Base-by-base conservation (phyloP, 2,113 vertebrate genomes). In the Charina bottae region DNA sequence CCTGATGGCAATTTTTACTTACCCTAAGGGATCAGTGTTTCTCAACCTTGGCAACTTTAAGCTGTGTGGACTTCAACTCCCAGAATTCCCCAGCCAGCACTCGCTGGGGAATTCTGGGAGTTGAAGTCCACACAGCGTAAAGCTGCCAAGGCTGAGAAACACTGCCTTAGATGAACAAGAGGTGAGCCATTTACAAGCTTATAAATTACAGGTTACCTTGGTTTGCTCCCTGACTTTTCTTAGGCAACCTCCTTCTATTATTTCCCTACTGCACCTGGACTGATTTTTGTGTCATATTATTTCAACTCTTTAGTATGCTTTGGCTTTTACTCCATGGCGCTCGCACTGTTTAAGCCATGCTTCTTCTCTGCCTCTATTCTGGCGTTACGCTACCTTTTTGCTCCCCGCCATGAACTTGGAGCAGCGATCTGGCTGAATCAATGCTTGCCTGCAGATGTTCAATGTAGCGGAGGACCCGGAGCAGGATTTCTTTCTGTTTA, bases 401-500 rank as follows among this genome's bases (percentile, higher is more conserved):
- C 1, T 55, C 91, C 28, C 24, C 56, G 28, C 13, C 10, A 46
- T 83, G 88, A 53, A 86, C 17, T 15, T 28, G 64, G 37, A 97
- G 94, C 62, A 95, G 54, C 2, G 96, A 68, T 89, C 87, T 94
- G 93, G 88, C 87, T 33, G 86, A 94, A 37, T 92, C 28, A 9
- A 96, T 95, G 92, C 46, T 93, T 21, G 85, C 91, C 91, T 97
- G 96, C 19, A 97, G 94, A 87, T 96, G 93, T 15, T 95, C 93
- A 46, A 97, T 97, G 54, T 97, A 97, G 37, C 94, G 85, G 88
- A 97, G 95, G 59, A 95, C 89, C 0, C 95, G 93, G 68, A 95
- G 62, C 42, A 97, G 92, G 46, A 96, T 95, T 91, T 97, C 96
- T 93, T 97, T 97, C 97, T 97, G 92, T 42, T 53, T 85, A 11